Evolutionary conservation across 2,888 invertebrate genomes (phyloP).

Genomic region (Rotaria sp.): DNA sequence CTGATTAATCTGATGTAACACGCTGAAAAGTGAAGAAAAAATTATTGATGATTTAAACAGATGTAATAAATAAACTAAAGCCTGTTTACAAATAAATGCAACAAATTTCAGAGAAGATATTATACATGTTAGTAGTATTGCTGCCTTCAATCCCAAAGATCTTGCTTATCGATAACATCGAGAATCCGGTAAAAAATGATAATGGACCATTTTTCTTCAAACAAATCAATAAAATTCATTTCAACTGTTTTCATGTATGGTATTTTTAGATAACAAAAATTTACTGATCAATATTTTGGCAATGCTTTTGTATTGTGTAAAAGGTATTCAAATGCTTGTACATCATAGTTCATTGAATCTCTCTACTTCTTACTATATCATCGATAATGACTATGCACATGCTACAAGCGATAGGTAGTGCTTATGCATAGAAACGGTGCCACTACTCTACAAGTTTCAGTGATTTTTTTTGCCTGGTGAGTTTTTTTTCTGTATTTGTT

Average conservation of each 20-base stretch:
- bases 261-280: slow-evolving; percentile 72
- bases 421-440: slow-evolving; percentile 58
- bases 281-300: slow-evolving; percentile 93
- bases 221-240: neutral
- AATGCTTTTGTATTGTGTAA: slow-evolving; percentile 74
- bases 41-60: too few relatives aligned
- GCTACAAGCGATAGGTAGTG: slow-evolving; percentile 68
- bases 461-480: slow-evolving; percentile 80
- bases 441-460: slow-evolving; percentile 83
- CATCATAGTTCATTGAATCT: slow-evolving; percentile 81
- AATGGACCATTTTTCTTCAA: neutral
- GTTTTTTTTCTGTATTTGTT: neutral
- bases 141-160: slow-evolving; percentile 73
- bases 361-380: slow-evolving; percentile 86
- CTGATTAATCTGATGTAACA: too few relatives aligned
- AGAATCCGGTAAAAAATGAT: slow-evolving; percentile 67
- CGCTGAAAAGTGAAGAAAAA: too few relatives aligned
- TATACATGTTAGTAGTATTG: slow-evolving; percentile 85
- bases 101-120: slow-evolving; percentile 96
- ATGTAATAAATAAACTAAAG: too few relatives aligned
- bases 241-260: slow-evolving; percentile 78
- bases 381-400: slow-evolving; percentile 92
- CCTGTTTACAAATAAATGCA: too few relatives aligned
- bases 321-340: slow-evolving; percentile 93
- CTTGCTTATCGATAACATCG: slow-evolving; percentile 89